Base-by-base conservation (phyloP, 2,888 invertebrate genomes). In the Petrophora chlorosata region DNA sequence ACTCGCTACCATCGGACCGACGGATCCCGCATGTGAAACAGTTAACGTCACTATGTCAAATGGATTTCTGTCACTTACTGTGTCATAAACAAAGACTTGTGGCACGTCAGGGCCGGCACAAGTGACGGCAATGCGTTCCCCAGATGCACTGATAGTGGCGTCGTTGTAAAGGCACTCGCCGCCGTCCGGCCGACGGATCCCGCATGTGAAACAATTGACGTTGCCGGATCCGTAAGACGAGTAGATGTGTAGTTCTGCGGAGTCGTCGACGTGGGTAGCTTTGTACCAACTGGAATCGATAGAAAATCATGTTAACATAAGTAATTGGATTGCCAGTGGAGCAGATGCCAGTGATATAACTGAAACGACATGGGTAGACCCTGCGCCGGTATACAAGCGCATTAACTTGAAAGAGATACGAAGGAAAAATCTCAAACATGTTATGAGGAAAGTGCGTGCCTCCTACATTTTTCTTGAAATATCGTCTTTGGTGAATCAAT, bases 31-130 rank as follows among this genome's bases (percentile, higher is more conserved):
- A n/a, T n/a, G n/a, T n/a, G n/a, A n/a, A n/a, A n/a, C n/a, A n/a
- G n/a, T n/a, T n/a, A n/a, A n/a, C n/a, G n/a, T n/a, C n/a, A n/a
- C n/a, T n/a, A n/a, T 1, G 19, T 19, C 7, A 19, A 19, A 19
- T 19, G 19, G 4, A 19, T 19, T 19, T 8, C 3, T 2, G 3
- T 17, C 15, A 73, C 90, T 81, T 66, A 93, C 93, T 63, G 85
- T 89, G 46, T 86, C 78, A 69, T 93, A 94, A 44, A 96, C 85
- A 26, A 90, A 87, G 33, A 93, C 90, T 77, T 94, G 93, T 0
- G 98, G 98, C 15, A 98, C 92, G 42, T 92, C 93, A 0, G 98
- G 98, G 0, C 98, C 99, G 32, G 93, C 92, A 65, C 98, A 98
- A 51, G 92, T 94, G 53, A 98, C 86, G 5, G 94, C 91, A 62